Evolutionary conservation across 2,888 invertebrate species (phyloP).

Genomic region (Drosophila stalkeri): DNA sequence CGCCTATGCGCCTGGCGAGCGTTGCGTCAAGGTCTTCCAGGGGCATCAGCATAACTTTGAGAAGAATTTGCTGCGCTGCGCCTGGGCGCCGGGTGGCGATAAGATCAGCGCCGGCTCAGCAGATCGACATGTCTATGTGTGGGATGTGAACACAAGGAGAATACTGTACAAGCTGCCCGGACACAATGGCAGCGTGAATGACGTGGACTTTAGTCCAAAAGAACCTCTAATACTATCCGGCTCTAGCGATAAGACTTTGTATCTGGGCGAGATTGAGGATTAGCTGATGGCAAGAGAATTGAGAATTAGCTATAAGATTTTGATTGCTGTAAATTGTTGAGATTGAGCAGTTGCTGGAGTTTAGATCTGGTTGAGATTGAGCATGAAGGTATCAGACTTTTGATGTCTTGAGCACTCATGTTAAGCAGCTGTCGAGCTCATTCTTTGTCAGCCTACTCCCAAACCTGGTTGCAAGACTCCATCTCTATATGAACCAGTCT

Average conservation of each 20-base stretch:
- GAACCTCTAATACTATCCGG: conserved; percentile 97
- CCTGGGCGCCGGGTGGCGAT: conserved; percentile 97
- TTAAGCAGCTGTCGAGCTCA: too few species aligned
- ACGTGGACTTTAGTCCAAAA: conserved; percentile 96
- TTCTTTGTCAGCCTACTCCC: too few species aligned
- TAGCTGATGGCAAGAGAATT: conserved; percentile 33
- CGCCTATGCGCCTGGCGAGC: conserved; percentile 96
- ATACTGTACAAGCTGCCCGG: conserved; percentile 98
- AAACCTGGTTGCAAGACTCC: too few species aligned
- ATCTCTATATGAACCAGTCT: too few species aligned
- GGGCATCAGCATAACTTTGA: conserved; percentile 99
- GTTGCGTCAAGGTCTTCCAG: conserved; percentile 95
- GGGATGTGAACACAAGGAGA: conserved; percentile 97
- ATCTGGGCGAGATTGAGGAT: conserved; percentile 96
- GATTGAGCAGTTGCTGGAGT: not conserved
- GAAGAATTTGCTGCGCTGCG: conserved; percentile 96
- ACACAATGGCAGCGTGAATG: conserved; percentile 98
- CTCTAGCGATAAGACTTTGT: conserved; percentile 97
- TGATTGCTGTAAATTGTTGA: not conserved
- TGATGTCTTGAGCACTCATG: too few species aligned
- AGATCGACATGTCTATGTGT: conserved; percentile 97
- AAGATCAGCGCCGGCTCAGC: conserved; percentile 95
- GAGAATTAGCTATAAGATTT: not conserved
- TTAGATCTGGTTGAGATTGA: not conserved
- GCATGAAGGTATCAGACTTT: not conserved